Evolutionary conservation across 2,888 invertebrate species (phyloP).

Genomic region (Yponomeuta malinellus): DNA sequence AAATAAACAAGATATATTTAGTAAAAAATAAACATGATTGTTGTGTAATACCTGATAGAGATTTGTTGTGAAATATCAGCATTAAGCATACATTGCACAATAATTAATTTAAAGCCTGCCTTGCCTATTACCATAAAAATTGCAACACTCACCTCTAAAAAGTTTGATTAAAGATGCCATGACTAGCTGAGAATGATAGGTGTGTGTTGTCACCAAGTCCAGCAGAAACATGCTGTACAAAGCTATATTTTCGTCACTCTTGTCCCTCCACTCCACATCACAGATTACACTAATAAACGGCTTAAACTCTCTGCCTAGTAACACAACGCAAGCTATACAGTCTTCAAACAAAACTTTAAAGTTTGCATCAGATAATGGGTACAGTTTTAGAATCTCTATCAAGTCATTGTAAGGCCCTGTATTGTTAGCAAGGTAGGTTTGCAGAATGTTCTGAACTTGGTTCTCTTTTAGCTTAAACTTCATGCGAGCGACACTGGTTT

Average conservation of each 20-base stretch:
- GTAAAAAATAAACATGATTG: neutral
- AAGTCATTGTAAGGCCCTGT: conserved; percentile 62
- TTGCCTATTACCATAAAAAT: neutral
- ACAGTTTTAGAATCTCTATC: conserved; percentile 60
- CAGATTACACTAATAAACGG: conserved; percentile 57
- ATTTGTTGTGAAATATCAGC: neutral
- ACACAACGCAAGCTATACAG: conserved; percentile 54
- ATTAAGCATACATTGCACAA: neutral
- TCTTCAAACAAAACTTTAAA: conserved; percentile 57
- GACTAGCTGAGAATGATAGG: conserved; percentile 58
- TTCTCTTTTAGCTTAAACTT: conserved; percentile 58
- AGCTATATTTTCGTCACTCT: conserved; percentile 46
- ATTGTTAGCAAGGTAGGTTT: conserved; percentile 51
- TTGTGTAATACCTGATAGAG: neutral
- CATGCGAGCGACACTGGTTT: conserved; percentile 50
- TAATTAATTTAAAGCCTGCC: neutral
- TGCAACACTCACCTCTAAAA: conserved; percentile 51
- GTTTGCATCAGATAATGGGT: conserved; percentile 57
- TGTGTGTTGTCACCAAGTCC: conserved; percentile 61
- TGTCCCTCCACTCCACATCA: conserved; percentile 52
- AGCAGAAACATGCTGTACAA: conserved; percentile 53
- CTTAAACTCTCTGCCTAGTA: conserved; percentile 52
- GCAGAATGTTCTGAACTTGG: conserved; percentile 62
- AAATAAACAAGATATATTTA: conserved; percentile 24
- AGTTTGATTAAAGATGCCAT: conserved; percentile 50